A percentile compares a stretch with the other conserved stretches of the same genome.
Conservation (phyloP, 2,797 vertebrate genomes). For the Craterocephalus amniculus region DNA sequence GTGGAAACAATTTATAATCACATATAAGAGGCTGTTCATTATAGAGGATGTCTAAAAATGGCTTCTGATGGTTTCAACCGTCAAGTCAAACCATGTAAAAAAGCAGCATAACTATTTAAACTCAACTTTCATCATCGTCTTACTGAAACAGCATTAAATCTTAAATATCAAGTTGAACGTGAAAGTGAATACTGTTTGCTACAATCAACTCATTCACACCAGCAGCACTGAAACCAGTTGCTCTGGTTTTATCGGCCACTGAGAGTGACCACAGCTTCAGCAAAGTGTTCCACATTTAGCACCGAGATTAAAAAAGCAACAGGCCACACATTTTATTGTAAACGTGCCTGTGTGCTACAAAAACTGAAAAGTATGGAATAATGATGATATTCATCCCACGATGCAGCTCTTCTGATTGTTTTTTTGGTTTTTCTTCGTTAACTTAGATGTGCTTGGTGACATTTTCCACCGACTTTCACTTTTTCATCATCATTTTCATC, state of each 20-base stretch:
- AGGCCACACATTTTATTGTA: neutral
- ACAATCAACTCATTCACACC: neutral
- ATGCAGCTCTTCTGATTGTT: neutral
- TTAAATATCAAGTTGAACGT: too few species aligned
- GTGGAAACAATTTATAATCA: too few species aligned
- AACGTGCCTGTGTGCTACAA: neutral
- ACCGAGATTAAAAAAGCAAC: neutral
- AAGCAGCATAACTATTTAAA: too few species aligned
- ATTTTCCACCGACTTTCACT: too few species aligned
- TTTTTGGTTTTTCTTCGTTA: neutral
- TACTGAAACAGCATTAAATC: too few species aligned
- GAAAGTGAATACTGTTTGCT: neutral
- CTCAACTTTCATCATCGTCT: too few species aligned
- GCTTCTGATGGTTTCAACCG: too few species aligned
- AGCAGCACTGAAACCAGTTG: neutral
- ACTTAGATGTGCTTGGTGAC: neutral
- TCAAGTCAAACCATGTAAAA: too few species aligned
- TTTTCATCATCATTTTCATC: too few species aligned
- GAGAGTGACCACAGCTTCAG: neutral
- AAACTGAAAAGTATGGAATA: neutral
- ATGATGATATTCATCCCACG: neutral
- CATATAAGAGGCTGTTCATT: too few species aligned
- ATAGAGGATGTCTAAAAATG: too few species aligned
- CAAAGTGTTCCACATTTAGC: neutral
- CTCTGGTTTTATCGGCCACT: neutral